Conservation (phyloP, 2,797 vertebrate species). For the Trachops cirrhosus region DNA sequence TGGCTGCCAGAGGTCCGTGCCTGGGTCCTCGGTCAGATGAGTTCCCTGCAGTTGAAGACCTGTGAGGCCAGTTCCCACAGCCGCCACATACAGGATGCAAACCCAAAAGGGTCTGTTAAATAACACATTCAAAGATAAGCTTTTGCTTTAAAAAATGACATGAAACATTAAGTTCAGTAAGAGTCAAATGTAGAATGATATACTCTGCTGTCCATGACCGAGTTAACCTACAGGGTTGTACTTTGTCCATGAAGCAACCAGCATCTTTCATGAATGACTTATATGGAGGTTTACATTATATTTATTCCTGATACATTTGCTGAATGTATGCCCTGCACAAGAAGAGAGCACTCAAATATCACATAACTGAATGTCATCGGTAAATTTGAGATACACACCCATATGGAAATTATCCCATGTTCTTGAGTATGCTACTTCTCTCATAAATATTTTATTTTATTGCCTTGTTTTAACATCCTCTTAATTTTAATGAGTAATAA, state of each 20-base stretch:
- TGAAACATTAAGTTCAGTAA: conserved; percentile 15
- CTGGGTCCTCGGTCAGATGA: neutral
- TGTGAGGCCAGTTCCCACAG: neutral
- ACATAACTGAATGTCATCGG: neutral
- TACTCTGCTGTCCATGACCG: neutral
- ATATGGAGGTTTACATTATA: neutral
- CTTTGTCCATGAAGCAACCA: neutral
- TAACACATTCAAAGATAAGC: neutral
- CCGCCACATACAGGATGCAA: neutral
- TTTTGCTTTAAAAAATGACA: neutral
- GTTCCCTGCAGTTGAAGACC: neutral
- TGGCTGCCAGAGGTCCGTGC: neutral
- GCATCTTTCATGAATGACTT: neutral
- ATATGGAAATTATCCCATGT: neutral
- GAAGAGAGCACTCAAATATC: neutral
- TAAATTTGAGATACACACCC: neutral
- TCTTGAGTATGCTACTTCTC: neutral
- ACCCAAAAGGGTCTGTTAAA: neutral
- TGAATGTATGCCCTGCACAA: neutral
- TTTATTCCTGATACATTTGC: neutral
- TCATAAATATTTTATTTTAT: neutral
- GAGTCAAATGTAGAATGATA: neutral
- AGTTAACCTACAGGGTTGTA: neutral
- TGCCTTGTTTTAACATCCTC: neutral
- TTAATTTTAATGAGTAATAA: neutral